Evolutionary conservation across 1,140 invertebrate species (phyloP), one percentile per base, ranked within the genome.

Genomic region (Drosophila kepulauana): DNA sequence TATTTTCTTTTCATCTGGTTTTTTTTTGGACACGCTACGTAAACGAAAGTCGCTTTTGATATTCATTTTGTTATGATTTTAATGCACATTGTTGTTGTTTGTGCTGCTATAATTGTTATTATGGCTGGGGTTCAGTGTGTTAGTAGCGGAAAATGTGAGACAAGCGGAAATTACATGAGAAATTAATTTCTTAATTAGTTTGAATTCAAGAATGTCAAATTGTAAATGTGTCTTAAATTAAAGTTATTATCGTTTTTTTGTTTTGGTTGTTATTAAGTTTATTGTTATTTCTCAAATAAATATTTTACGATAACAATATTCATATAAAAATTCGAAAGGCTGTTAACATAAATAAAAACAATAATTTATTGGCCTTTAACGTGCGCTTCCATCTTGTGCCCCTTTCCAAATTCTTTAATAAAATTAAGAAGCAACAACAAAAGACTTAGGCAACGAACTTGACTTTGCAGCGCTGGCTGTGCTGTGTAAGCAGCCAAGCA

Each of bases 31-130:
- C 25, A 28, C 33, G 61, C 81, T 72, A 64, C 61, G 81, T 81
- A 88, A 84, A 88, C 84, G 85, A 89, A 88, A 88, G 78, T 89
- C 75, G 78, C 70, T 87, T 84, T 89, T 89, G 80, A 75, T 80
- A 78, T 75, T 54, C 46, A 72, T 72, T 88, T 87, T 80, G 80
- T 80, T 87, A 79, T 76, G 76, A 87, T 70, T 85, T 77, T 64
- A 56, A 45, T 72, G 63, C 70, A 78, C 56, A 77, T 43, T 69
- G 46, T 51, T 71, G 41, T 45, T 65, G 51, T 61, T 78, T 49
- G 8, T 54, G 49, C 30, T 49, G 78, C 30, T 71, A 57, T 70
- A 33, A 30, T 56, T 38, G 52, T 16, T 56, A 16, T 38, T 38
- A 2, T 56, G 6, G 13, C 16, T 56, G 33, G 30, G 10, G 52